Evolutionary conservation across 2,113 vertebrate genomes (phyloP), one percentile per base, ranked within the genome.

Genomic region (Xiphias gladius): DNA sequence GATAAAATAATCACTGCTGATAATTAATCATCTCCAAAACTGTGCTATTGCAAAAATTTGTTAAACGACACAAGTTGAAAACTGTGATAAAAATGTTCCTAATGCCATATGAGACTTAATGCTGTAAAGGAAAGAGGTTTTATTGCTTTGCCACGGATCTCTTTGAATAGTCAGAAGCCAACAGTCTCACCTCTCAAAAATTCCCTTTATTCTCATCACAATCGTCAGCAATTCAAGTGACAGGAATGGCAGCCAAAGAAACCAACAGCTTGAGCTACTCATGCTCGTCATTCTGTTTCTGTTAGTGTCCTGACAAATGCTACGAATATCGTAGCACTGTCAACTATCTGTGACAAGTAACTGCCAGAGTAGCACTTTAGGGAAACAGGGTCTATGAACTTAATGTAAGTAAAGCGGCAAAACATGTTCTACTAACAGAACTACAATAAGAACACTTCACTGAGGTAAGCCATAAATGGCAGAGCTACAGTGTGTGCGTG

Each of bases 401-500:
- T 4, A 75, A 55, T 50, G 2, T 22, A 48, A 62, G 64, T 66
- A 35, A 63, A 22, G n/a, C 24, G 46, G 84, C 66, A 83, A 79
- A 73, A 72, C 61, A 66, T 71, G 14, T 55, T 79, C 35, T 80
- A 82, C 41, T 52, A 10, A 52, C 28, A 50, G 35, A 73, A 19
- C 32, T 17, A 69, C 55, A 76, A 74, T 54, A 66, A 57, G 76
- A 83, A 82, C 22, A 63, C 48, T 58, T 76, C 11, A 80, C 20
- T 68, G 30, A 50, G 37, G 50, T 19, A 22, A 20, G 71, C n/a
- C 61, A 80, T 73, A 86, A 79, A 63, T 30, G 73, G 39, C 17
- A 77, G 24, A 13, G 24, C 58, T 24, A 66, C 61, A 26, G 32
- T 14, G 30, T 48, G 28, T 48, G 41, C 30, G 54, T 43, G 41